These are phyloP conservation scores for Clarias platycephalus DNA, from an alignment of 2,797 vertebrate species.

Conservation along the genomic window DNA sequence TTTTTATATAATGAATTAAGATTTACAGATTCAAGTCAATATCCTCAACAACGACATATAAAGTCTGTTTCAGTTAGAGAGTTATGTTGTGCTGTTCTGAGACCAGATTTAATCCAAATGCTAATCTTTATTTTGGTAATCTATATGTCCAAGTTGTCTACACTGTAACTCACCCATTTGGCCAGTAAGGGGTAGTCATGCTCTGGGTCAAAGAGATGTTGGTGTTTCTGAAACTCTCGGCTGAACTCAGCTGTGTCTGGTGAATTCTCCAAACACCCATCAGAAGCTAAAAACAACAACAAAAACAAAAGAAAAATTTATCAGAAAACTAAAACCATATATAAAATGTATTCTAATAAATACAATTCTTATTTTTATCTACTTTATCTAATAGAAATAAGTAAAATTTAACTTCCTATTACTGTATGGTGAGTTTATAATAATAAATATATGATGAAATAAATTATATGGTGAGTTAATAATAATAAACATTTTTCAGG, in stretches of 20 bases:
- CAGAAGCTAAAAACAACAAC: constrained; percentile 70
- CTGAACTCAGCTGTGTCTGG: constrained; percentile 97
- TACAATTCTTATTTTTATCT: neutral
- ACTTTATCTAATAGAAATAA: neutral
- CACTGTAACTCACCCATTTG: constrained; percentile 87
- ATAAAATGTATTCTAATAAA: neutral
- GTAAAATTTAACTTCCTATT: neutral
- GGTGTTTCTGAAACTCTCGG: constrained; percentile 92
- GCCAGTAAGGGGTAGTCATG: constrained; percentile 88
- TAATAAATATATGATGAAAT: no score
- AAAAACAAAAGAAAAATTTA: neutral
- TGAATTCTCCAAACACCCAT: constrained; percentile 92
- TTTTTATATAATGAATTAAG: neutral
- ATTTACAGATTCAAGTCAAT: neutral
- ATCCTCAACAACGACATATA: neutral
- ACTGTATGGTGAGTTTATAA: no score
- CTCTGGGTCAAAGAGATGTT: constrained; percentile 92
- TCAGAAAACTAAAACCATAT: neutral
- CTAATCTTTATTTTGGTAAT: neutral
- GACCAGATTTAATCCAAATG: constrained; percentile 15
- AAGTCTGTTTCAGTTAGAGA: neutral
- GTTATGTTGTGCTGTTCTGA: neutral
- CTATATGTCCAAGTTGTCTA: neutral
- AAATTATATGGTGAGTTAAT: neutral
- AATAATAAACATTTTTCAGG: neutral